These are phyloP conservation scores for Chitala chitala DNA, from an alignment of 2,113 vertebrate species.

Conservation along the genomic window DNA sequence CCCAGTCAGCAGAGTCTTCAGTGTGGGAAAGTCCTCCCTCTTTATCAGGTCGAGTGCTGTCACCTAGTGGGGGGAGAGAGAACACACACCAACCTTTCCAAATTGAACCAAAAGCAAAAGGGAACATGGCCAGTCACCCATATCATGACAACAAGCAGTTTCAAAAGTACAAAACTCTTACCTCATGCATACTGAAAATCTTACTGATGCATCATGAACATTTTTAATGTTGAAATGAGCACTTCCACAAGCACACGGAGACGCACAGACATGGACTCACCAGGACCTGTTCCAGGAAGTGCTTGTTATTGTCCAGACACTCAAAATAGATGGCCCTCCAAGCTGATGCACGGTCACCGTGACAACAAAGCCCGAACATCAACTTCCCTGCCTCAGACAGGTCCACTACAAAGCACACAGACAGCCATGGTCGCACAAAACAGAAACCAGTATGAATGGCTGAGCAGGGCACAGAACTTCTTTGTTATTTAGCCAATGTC, in stretches of 20 bases:
- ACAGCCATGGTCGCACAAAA: background rate
- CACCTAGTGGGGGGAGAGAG: no score
- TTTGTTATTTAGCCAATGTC: no score
- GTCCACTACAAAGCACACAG: conserved; percentile 42
- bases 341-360: conserved; percentile 59
- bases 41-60: conserved; percentile 84
- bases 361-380: conserved; percentile 72
- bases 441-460: no score
- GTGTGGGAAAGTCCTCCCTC: conserved; percentile 74
- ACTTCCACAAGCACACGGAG: background rate
- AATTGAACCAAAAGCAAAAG: background rate
- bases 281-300: conserved; percentile 91
- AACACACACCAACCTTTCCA: background rate
- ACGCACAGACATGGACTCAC: conserved; percentile 51
- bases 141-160: background rate
- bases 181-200: background rate
- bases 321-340: conserved; percentile 90
- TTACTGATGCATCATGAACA: background rate
- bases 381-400: conserved; percentile 65
- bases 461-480: no score
- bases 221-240: no score
- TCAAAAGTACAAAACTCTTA: background rate
- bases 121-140: no score
- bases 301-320: conserved; percentile 81
- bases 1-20: conserved; percentile 65